Conservation (phyloP, 2,113 vertebrate species). For the Aspiorhynchus laticeps region DNA sequence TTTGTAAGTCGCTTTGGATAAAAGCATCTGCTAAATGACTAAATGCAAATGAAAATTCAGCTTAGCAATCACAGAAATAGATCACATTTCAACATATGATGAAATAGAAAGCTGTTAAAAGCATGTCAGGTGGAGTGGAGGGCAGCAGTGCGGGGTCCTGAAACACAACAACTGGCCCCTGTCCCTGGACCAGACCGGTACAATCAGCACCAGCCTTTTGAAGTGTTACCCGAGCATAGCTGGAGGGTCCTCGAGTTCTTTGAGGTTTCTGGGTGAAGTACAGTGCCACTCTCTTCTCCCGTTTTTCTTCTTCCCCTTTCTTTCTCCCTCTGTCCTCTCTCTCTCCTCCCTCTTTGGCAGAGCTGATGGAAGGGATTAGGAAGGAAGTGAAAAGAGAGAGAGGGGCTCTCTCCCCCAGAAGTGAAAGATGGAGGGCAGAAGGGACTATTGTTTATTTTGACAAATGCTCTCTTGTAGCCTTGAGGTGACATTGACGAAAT, state of each 20-base stretch:
- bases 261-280: constrained; percentile 25
- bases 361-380: constrained; percentile 36
- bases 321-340: constrained; percentile 16
- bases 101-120: constrained; percentile 8
- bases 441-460: constrained; percentile 60
- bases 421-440: constrained; percentile 36
- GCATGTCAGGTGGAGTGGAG: neutral
- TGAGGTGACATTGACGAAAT: constrained; percentile 55
- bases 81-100: neutral
- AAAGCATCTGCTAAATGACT: too few species aligned
- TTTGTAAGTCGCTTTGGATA: too few species aligned
- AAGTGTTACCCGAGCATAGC: constrained; percentile 5
- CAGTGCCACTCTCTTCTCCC: neutral
- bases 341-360: constrained; percentile 13
- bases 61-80: neutral
- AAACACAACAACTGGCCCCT: constrained; percentile 16
- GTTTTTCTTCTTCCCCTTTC: neutral
- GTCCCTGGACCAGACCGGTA: neutral
- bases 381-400: constrained; percentile 1
- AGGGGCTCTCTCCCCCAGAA: constrained; percentile 19
- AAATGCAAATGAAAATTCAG: too few species aligned
- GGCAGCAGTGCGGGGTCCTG: neutral
- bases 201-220: constrained; percentile 23
- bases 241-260: constrained; percentile 6
- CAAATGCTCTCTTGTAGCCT: constrained; percentile 55